Evolutionary conservation across 2,888 invertebrate species (phyloP).

Genomic region (Hemistola chrysoprasaria): DNA sequence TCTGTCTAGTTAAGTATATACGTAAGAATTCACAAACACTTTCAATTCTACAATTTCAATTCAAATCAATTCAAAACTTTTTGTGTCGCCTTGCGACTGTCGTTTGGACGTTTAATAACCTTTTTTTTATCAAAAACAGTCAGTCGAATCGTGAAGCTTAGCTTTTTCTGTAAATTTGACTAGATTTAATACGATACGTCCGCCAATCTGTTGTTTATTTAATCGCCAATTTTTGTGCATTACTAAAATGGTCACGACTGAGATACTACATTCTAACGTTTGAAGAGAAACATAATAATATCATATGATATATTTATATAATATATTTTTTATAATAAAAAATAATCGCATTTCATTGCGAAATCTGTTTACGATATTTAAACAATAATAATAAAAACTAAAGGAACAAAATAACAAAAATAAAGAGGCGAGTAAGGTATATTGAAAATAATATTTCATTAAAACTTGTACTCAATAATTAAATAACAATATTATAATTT

Average conservation of each 20-base stretch:
- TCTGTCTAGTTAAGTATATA: constrained; percentile 58
- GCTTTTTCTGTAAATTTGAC: constrained; percentile 74
- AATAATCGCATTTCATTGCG: constrained; percentile 58
- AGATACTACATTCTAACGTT: constrained; percentile 54
- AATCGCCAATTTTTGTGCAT: constrained; percentile 28
- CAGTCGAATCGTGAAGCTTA: constrained; percentile 73
- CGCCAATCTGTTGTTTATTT: constrained; percentile 49
- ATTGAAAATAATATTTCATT: constrained; percentile 76
- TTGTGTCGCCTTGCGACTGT: constrained; percentile 69
- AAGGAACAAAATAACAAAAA: constrained; percentile 81
- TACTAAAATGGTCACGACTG: constrained; percentile 43
- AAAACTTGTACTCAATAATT: constrained; percentile 82
- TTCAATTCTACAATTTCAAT: constrained; percentile 59
- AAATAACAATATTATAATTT: constrained; percentile 82
- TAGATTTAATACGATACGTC: constrained; percentile 72
- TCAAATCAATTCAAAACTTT: constrained; percentile 57
- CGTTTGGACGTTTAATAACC: constrained; percentile 69
- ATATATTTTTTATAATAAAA: constrained; percentile 57
- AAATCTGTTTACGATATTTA: constrained; percentile 66
- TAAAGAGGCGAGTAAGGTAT: constrained; percentile 76
- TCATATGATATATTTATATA: constrained; percentile 51
- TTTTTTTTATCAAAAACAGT: constrained; percentile 58
- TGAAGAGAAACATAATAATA: constrained; percentile 68
- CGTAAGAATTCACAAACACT: constrained; percentile 50
- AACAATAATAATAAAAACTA: constrained; percentile 79